Conservation (phyloP, 2,113 vertebrate species). For the Callionymus lyra region DNA sequence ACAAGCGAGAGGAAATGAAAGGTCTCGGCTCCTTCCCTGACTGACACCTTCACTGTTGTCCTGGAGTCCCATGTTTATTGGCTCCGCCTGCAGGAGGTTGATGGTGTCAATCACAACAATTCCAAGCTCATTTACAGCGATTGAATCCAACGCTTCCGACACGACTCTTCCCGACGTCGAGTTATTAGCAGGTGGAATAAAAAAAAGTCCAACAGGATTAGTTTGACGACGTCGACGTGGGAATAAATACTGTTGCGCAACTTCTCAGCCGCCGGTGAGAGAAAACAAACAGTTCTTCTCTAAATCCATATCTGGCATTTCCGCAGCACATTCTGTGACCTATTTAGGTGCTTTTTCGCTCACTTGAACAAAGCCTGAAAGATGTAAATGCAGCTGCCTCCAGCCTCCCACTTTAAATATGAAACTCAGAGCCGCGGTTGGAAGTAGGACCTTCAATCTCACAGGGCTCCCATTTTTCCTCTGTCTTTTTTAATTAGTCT, state of each 20-base stretch:
- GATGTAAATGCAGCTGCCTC: slow-evolving; percentile 21
- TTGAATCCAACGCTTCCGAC: no score
- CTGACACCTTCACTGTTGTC: slow-evolving; percentile 7
- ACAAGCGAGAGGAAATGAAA: slow-evolving; percentile 1
- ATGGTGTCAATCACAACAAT: slow-evolving; percentile 26
- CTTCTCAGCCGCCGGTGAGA: no score
- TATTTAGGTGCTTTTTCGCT: slow-evolving; percentile 28
- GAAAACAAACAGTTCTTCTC: slow-evolving; percentile 8
- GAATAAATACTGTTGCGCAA: no score
- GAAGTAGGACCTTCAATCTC: slow-evolving; percentile 4
- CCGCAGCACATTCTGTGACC: slow-evolving; percentile 9
- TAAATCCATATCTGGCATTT: slow-evolving; percentile 9
- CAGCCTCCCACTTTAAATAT: slow-evolving; percentile 18
- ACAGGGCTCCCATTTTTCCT: slow-evolving; percentile 4
- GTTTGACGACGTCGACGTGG: not conserved
- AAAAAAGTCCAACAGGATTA: slow-evolving; percentile 1
- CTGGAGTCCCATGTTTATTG: no score
- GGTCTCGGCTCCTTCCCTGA: slow-evolving; percentile 1
- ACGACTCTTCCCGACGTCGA: slow-evolving; percentile 8
- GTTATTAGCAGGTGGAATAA: no score
- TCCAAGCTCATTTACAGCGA: slow-evolving; percentile 20
- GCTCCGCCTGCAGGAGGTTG: slow-evolving; percentile 41
- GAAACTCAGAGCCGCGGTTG: slow-evolving; percentile 1
- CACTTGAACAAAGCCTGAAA: slow-evolving; percentile 31
- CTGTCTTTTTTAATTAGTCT: slow-evolving; percentile 32